Conservation (phyloP, 2,797 vertebrate genomes). For the Galaxias olidus region DNA sequence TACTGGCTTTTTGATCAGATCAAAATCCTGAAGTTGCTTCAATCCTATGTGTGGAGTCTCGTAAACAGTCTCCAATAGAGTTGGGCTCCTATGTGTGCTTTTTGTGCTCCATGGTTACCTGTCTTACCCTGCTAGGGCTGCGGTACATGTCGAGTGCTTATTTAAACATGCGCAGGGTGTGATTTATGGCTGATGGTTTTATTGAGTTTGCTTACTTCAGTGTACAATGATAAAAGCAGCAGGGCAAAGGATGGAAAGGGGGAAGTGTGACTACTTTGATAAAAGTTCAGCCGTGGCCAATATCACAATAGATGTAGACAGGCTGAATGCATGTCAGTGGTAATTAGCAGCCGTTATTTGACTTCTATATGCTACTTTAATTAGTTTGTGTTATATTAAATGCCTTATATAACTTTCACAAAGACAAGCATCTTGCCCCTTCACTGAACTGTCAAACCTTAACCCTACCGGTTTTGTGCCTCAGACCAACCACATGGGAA, state of each 20-base stretch:
- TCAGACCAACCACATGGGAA: slow-evolving; percentile 23
- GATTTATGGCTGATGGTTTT: slow-evolving; percentile 18
- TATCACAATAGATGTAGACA: no score
- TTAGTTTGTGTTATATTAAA: no score
- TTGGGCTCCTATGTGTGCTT: slow-evolving; percentile 11
- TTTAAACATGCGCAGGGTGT: slow-evolving; percentile 15
- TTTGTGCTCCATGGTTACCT: slow-evolving; percentile 35
- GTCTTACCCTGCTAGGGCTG: slow-evolving; percentile 5
- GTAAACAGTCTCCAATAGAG: not conserved
- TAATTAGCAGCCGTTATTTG: no score
- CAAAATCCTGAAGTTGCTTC: no score
- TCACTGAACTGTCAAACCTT: no score
- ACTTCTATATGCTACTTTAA: no score
- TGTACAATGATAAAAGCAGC: slow-evolving; percentile 1
- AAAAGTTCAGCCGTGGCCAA: no score
- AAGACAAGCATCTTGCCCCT: no score
- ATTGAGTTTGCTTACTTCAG: slow-evolving; percentile 11
- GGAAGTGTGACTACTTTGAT: not conserved
- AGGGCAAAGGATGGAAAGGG: not conserved
- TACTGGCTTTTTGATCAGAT: not conserved
- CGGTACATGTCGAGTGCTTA: slow-evolving; percentile 7
- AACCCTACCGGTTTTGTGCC: not conserved
- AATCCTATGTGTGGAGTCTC: not conserved
- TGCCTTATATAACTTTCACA: no score
- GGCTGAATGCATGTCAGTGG: no score